Evolutionary conservation across 2,797 vertebrate species (phyloP).

Genomic region (Cirrhinus molitorella): DNA sequence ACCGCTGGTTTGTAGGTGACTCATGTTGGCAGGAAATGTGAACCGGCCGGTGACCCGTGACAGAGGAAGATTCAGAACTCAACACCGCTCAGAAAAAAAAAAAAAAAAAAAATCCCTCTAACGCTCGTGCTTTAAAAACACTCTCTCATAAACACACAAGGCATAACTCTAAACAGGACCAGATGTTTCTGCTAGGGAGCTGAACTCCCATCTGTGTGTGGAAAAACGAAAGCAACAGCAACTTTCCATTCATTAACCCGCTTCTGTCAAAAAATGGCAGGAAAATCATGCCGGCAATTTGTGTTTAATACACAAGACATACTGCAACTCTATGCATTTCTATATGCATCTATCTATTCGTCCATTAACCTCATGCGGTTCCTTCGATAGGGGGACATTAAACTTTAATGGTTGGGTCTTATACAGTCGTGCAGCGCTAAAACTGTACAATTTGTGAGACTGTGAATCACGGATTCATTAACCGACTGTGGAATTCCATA

Average conservation of each 20-base stretch:
- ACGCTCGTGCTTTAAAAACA: conserved; percentile 71
- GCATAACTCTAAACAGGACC: conserved; percentile 66
- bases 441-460: background rate
- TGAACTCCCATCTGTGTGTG: conserved; percentile 51
- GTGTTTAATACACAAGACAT: conserved; percentile 25
- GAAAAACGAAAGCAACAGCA: conserved; percentile 33
- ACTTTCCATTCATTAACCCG: conserved; percentile 63
- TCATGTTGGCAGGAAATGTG: conserved; percentile 55
- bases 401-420: conserved; percentile 30
- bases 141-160: conserved; percentile 65
- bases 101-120: conserved; percentile 66
- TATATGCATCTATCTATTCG: background rate
- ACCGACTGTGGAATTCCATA: conserved; percentile 44
- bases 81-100: conserved; percentile 61
- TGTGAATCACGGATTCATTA: conserved; percentile 50
- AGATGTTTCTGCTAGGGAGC: conserved; percentile 67
- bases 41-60: conserved; percentile 66
- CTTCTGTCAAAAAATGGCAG: conserved; percentile 52
- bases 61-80: conserved; percentile 48
- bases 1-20: conserved; percentile 50
- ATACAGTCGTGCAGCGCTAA: background rate
- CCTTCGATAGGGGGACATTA: conserved; percentile 4
- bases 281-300: conserved; percentile 37
- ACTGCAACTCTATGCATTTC: background rate
- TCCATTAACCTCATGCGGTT: conserved; percentile 4